phyloP scores from a whole-genome alignment of 1,140 invertebrate genomes.

The Chironomus striatipennis region DNA sequence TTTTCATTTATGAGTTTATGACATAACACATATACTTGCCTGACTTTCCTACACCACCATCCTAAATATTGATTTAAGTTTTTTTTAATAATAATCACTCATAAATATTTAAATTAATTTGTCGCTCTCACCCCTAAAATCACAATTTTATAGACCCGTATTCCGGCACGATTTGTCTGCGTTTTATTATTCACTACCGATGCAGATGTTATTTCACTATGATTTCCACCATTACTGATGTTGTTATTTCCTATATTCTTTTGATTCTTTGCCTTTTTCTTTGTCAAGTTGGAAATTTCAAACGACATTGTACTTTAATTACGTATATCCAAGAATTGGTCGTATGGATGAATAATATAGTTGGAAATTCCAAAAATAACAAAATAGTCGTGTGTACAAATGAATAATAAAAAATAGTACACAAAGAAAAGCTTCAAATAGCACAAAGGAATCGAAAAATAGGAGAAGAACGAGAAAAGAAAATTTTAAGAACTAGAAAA shows the following conservation, averaged over 20 bases:
- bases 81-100: not conserved
- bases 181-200: not conserved
- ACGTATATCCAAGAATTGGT: not conserved
- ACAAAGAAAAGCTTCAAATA: no score
- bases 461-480: not conserved
- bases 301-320: slow-evolving; percentile 1
- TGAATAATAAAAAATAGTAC: no score
- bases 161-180: slow-evolving; percentile 51
- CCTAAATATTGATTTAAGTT: slow-evolving; percentile 31
- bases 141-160: slow-evolving; percentile 74
- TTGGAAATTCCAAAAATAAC: no score
- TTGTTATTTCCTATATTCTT: not conserved
- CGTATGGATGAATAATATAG: no score
- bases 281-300: not conserved
- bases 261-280: not conserved
- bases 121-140: slow-evolving; percentile 50
- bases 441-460: not conserved
- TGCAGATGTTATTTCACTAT: not conserved
- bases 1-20: not conserved
- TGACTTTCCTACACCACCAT: slow-evolving; percentile 77
- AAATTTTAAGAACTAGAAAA: not conserved
- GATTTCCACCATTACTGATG: not conserved
- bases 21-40: slow-evolving; percentile 38
- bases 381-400: no score
- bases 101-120: not conserved